Percentiles rank a stretch among this genome's conserved stretches.
Evolutionary conservation across 2,888 invertebrate genomes (phyloP).

Genomic region (Adelognathus sp.): DNA sequence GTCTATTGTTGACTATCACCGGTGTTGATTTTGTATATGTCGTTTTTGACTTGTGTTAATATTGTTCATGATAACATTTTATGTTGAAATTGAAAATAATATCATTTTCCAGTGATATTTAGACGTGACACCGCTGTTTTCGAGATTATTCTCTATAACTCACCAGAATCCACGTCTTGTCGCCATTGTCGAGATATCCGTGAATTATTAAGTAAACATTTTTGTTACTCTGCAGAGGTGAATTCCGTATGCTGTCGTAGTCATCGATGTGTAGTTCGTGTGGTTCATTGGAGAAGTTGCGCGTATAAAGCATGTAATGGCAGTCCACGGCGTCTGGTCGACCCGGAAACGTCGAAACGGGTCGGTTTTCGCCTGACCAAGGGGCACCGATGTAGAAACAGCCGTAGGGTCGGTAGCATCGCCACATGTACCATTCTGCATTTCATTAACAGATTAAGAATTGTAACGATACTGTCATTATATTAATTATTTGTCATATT

Average conservation of each 20-base stretch:
- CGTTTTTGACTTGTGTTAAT: too few species aligned
- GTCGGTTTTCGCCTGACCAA: slow-evolving; percentile 90
- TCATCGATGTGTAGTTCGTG: slow-evolving; percentile 87
- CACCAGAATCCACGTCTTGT: slow-evolving; percentile 89
- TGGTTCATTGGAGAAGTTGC: slow-evolving; percentile 82
- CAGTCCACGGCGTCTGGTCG: slow-evolving; percentile 86
- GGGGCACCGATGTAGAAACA: slow-evolving; percentile 91
- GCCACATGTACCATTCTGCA: slow-evolving; percentile 80
- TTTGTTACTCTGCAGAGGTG: slow-evolving; percentile 84
- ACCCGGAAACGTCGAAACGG: slow-evolving; percentile 90
- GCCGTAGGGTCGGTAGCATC: slow-evolving; percentile 91
- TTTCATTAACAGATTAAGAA: not conserved
- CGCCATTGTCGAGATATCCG: slow-evolving; percentile 93
- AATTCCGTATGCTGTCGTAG: slow-evolving; percentile 84
- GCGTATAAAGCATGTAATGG: slow-evolving; percentile 84
- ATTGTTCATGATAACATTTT: too few species aligned
- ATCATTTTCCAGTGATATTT: not conserved
- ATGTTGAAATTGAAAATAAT: too few species aligned
- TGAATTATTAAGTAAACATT: slow-evolving; percentile 91
- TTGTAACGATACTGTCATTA: not conserved
- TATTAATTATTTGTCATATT: not conserved
- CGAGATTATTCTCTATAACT: slow-evolving; percentile 51
- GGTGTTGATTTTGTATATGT: too few species aligned
- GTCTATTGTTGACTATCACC: too few species aligned
- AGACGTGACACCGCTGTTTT: not conserved